Conservation (phyloP, 2,797 vertebrate genomes). For the Pseudomugil gertrudae region DNA sequence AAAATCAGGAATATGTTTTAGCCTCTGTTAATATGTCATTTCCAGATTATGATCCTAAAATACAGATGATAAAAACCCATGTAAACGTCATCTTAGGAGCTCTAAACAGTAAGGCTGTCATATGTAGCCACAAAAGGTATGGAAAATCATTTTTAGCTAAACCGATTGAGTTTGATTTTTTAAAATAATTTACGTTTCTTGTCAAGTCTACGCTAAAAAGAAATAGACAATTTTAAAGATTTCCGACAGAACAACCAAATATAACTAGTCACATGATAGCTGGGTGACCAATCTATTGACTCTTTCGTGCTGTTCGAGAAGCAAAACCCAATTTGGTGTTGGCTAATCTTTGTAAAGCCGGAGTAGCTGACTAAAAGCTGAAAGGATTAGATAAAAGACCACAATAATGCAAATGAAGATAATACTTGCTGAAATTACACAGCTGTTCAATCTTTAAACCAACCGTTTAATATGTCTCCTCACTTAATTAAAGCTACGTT, state of each 20-base stretch:
- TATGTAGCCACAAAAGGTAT: background rate
- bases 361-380: slow-evolving; percentile 61
- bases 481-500: background rate
- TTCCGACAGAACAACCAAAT: background rate
- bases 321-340: background rate
- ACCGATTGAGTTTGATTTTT: background rate
- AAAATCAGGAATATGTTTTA: background rate
- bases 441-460: background rate
- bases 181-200: too few species aligned
- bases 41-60: background rate
- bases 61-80: background rate
- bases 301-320: background rate
- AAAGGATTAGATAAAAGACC: slow-evolving; percentile 29
- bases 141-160: background rate
- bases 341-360: slow-evolving; percentile 2
- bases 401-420: slow-evolving; percentile 24
- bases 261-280: background rate
- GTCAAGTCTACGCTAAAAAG: background rate
- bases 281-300: background rate
- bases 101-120: background rate
- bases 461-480: background rate
- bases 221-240: background rate
- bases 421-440: slow-evolving; percentile 9
- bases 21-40: background rate
- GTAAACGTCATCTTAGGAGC: too few species aligned